These are phyloP conservation scores for Lasioglossum figueresi DNA, from an alignment of 2,888 invertebrate species.

Conservation along the genomic window DNA sequence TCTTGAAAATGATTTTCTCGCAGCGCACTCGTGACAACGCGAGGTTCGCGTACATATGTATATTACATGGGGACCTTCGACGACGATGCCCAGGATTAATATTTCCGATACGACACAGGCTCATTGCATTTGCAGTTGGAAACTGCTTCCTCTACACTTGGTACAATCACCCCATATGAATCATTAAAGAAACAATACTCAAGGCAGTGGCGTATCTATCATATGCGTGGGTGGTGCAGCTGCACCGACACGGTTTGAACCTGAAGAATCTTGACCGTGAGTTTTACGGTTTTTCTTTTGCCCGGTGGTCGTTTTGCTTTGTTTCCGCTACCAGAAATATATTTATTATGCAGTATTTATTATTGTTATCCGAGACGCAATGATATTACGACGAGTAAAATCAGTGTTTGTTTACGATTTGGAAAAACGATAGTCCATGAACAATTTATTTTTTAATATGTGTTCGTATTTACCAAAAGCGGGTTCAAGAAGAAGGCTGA, in stretches of 20 bases:
- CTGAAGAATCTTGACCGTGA: slow-evolving; percentile 68
- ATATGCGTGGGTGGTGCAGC: slow-evolving; percentile 74
- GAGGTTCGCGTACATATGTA: slow-evolving; percentile 35
- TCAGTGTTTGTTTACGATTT: too few relatives aligned
- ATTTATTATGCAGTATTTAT: neutral
- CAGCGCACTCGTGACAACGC: slow-evolving; percentile 31
- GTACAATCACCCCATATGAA: slow-evolving; percentile 75
- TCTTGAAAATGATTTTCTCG: neutral
- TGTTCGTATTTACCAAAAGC: too few relatives aligned
- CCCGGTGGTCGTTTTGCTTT: neutral
- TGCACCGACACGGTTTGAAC: slow-evolving; percentile 67
- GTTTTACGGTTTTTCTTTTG: slow-evolving; percentile 57
- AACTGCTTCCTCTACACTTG: slow-evolving; percentile 71
- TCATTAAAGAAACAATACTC: slow-evolving; percentile 75
- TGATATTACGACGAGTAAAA: too few relatives aligned
- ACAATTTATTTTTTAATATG: too few relatives aligned
- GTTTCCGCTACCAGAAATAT: slow-evolving; percentile 14
- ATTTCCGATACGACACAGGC: slow-evolving; percentile 70
- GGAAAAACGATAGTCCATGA: too few relatives aligned
- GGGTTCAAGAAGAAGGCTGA: too few relatives aligned
- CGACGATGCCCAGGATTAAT: slow-evolving; percentile 66
- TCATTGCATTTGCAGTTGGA: slow-evolving; percentile 73
- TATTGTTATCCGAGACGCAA: too few relatives aligned
- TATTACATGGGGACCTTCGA: slow-evolving; percentile 37
- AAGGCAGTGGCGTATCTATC: slow-evolving; percentile 76